Evolutionary conservation across 2,888 invertebrate genomes (phyloP).

Genomic region (Marronus borbonicus): DNA sequence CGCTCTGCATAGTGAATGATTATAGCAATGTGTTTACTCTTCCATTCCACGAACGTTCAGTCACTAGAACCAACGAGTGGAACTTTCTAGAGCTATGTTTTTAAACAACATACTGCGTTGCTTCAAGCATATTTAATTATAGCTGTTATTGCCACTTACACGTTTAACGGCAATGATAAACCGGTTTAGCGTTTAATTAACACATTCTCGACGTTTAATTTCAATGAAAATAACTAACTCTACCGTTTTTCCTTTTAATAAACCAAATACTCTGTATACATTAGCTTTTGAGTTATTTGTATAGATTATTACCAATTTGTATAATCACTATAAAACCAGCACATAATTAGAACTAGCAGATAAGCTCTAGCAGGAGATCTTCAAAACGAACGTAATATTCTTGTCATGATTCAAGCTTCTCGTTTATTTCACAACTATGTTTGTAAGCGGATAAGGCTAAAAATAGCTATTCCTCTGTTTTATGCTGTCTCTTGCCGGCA

Average conservation of each 20-base stretch:
- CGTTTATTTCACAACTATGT: background rate
- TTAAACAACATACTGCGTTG: background rate
- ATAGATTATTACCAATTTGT: background rate
- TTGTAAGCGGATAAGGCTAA: constrained; percentile 36
- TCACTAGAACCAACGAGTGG: background rate
- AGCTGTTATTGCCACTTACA: background rate
- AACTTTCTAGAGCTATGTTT: background rate
- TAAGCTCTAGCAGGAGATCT: constrained; percentile 12
- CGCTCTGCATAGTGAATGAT: background rate
- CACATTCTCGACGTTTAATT: background rate
- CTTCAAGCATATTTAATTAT: constrained; percentile 10
- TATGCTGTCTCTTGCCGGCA: background rate
- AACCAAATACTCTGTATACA: background rate
- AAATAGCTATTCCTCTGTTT: constrained; percentile 11
- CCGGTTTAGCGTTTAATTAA: background rate
- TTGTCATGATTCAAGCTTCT: constrained; percentile 21
- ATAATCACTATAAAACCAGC: background rate
- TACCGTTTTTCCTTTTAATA: background rate
- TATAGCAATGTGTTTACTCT: background rate
- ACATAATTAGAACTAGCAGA: background rate
- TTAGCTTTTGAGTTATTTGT: background rate
- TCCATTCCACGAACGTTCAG: background rate
- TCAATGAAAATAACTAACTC: background rate
- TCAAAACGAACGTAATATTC: constrained; percentile 24
- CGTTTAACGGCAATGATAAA: background rate